phyloP scores from a whole-genome alignment of 2,888 invertebrate genomes.

The Campaea margaritaria region DNA sequence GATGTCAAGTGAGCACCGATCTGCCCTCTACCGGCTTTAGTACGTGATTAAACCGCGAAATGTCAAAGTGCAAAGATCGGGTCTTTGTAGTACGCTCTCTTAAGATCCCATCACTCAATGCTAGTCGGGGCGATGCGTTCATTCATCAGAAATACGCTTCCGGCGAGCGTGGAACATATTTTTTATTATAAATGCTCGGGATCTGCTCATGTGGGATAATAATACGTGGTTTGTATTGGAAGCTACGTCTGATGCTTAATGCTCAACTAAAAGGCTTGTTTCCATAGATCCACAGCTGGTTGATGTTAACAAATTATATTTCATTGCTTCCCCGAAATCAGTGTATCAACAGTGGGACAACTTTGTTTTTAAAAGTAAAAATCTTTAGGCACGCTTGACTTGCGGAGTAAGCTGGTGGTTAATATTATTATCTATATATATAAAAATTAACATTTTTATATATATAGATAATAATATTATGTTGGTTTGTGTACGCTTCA shows the following conservation, averaged over 20 bases:
- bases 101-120: slow-evolving; percentile 55
- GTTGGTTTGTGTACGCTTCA: too few relatives aligned
- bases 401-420: too few relatives aligned
- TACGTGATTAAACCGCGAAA: slow-evolving; percentile 84
- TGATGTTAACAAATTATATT: too few relatives aligned
- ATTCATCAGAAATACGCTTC: slow-evolving; percentile 74
- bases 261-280: too few relatives aligned
- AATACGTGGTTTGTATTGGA: background rate
- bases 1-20: slow-evolving; percentile 76
- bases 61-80: slow-evolving; percentile 85
- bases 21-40: slow-evolving; percentile 66
- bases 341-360: too few relatives aligned
- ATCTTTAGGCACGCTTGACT: too few relatives aligned
- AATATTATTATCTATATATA: too few relatives aligned
- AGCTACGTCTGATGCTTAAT: background rate
- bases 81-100: slow-evolving; percentile 62
- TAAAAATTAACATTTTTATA: too few relatives aligned
- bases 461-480: too few relatives aligned
- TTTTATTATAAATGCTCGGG: slow-evolving; percentile 40
- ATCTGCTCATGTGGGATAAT: background rate
- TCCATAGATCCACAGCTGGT: too few relatives aligned
- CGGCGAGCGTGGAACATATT: slow-evolving; percentile 49
- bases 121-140: slow-evolving; percentile 65
- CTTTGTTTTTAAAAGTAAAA: too few relatives aligned
- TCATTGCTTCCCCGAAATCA: too few relatives aligned